Conservation (phyloP, 2,113 vertebrate species). For the Poecile atricapillus region DNA sequence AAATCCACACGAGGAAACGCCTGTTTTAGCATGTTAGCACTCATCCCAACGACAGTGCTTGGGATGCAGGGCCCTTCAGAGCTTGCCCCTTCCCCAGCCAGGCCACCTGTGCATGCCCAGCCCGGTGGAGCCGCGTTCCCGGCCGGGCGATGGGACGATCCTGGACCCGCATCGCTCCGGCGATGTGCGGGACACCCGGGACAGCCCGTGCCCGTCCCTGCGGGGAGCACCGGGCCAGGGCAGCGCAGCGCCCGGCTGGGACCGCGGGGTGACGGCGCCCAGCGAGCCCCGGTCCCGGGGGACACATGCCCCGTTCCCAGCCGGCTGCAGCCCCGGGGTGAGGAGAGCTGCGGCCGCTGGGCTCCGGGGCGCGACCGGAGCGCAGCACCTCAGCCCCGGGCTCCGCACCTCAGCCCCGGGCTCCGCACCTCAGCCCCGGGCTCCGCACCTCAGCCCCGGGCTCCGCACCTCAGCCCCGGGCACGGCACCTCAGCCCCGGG, state of each 20-base stretch:
- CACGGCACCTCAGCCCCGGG: not conserved
- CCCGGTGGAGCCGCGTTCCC: fast-evolving
- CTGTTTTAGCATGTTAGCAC: not conserved
- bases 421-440: too few relatives aligned
- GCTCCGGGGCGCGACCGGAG: not conserved
- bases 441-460: not conserved
- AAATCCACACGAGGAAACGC: not conserved
- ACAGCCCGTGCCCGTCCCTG: not conserved
- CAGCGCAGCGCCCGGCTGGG: not conserved
- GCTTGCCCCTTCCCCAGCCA: not conserved
- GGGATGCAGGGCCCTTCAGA: not conserved
- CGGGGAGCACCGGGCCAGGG: not conserved
- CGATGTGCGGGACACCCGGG: not conserved
- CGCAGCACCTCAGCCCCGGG: not conserved
- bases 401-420: fast-evolving
- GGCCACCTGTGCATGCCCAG: not conserved
- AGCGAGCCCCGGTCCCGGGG: not conserved
- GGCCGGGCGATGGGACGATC: not conserved
- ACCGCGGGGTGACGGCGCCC: not conserved
- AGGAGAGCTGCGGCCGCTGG: not conserved
- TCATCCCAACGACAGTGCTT: too few relatives aligned
- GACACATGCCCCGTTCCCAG: not conserved
- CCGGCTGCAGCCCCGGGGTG: not conserved
- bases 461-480: fast-evolving
- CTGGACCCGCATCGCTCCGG: not conserved